Evolutionary conservation across 1,140 invertebrate genomes (phyloP), one percentile per base, ranked within the genome.

Genomic region (Stenopsyche tienmushanensis): DNA sequence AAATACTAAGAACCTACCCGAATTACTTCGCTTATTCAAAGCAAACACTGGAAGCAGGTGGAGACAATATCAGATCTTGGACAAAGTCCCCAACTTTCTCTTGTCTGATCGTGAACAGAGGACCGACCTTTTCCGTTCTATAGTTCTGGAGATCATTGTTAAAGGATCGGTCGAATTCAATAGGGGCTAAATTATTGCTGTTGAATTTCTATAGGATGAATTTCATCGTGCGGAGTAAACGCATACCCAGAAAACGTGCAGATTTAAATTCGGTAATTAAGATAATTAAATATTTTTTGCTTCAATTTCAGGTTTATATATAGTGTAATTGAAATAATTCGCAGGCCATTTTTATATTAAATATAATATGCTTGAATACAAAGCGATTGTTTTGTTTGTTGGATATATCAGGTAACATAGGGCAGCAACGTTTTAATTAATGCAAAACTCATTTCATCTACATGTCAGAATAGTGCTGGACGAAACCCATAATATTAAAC

Each of bases 391-490:
- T 24, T 15, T 41, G 54, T 55, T 49, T 60, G n/a, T 41, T 41
- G 45, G 15, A 44, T 39, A 41, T 49, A 52, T 49, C 65, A 62
- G 65, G 65, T 67, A 67, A 49, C 59, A 41, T 23, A 42, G 45
- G 25, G 41, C 34, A 42, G 41, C 47, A 59, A 45, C 24, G 47
- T 58, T 58, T 64, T 67, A 67, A 67, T 67, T 67, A 67, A 67
- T 67, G 60, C 66, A 67, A 62, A 64, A 44, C 62, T 64, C 66
- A 67, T 67, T 67, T 67, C 60, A 55, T 52, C 45, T 50, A 62
- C 59, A 62, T 21, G 57, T 62, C 53, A 39, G 25, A 20, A 64
- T 60, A 49, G 60, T 63, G 65, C 47, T 49, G 52, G 60, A 59
- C 62, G 23, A 20, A 45, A n/a, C 18, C 62, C 39, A 50, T 64